Conservation (phyloP, 2,797 vertebrate species). For the Pelodytes ibericus region DNA sequence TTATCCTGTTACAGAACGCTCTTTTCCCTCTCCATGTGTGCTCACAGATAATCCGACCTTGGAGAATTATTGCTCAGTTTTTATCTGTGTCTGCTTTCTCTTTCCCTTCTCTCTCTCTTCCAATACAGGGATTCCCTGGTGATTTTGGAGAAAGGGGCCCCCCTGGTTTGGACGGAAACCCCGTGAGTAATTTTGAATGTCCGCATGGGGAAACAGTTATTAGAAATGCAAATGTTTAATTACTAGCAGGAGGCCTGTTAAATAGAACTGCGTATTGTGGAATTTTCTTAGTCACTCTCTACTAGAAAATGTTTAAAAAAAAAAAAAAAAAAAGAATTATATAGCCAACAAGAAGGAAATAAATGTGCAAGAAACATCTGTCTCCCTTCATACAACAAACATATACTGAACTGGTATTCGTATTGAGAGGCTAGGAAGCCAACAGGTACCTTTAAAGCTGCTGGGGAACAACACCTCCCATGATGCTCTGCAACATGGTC, state of each 20-base stretch:
- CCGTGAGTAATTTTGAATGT: constrained; percentile 78
- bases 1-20: neutral
- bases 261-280: neutral
- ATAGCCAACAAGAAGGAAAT: no score
- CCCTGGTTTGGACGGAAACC: constrained; percentile 93
- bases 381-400: no score
- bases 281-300: constrained; percentile 32
- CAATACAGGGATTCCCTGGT: constrained; percentile 90
- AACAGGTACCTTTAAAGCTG: no score
- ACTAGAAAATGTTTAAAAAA: neutral
- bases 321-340: no score
- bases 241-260: constrained; percentile 26
- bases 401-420: no score
- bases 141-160: constrained; percentile 95
- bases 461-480: no score
- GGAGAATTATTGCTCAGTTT: neutral
- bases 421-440: no score
- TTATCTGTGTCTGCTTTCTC: constrained; percentile 55
- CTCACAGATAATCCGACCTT: neutral
- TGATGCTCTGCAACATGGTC: no score
- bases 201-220: constrained; percentile 13
- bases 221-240: constrained; percentile 29
- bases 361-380: no score
- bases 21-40: neutral
- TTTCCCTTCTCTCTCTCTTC: constrained; percentile 58